These are phyloP conservation scores for Propithecus perrieri DNA, from an alignment of 2,797 vertebrate species.

Conservation along the genomic window DNA sequence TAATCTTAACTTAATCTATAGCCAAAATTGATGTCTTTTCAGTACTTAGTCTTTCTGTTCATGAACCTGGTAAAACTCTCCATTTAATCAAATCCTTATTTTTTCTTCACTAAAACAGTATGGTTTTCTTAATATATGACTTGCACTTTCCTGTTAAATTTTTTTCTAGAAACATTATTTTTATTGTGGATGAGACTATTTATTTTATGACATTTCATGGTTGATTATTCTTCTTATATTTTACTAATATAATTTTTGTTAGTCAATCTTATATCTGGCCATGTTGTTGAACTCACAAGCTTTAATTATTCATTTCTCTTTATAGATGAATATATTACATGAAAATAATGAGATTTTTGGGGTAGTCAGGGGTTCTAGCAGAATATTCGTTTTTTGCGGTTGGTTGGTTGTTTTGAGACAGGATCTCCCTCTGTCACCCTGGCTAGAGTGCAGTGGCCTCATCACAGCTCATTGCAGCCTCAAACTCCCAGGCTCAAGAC, in stretches of 20 bases:
- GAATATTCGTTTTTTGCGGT: background rate
- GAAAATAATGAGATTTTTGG: background rate
- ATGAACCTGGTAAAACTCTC: background rate
- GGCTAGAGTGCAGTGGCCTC: too few relatives aligned
- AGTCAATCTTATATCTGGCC: background rate
- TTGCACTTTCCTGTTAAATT: background rate
- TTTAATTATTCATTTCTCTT: background rate
- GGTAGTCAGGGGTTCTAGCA: background rate
- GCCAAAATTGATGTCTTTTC: background rate
- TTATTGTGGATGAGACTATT: background rate
- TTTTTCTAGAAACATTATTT: background rate
- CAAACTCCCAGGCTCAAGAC: too few relatives aligned
- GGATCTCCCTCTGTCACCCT: too few relatives aligned
- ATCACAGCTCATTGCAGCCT: too few relatives aligned
- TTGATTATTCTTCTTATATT: background rate
- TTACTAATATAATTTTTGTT: slow-evolving; percentile 6
- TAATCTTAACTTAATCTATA: background rate
- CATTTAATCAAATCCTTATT: background rate
- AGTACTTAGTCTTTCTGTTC: background rate
- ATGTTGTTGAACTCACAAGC: background rate
- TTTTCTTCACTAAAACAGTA: background rate
- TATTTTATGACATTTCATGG: background rate
- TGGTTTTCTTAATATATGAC: background rate
- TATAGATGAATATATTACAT: background rate
- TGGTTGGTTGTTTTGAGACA: too few relatives aligned